Evolutionary conservation across 2,797 vertebrate species (phyloP).

Genomic region (Rachycentron canadum): DNA sequence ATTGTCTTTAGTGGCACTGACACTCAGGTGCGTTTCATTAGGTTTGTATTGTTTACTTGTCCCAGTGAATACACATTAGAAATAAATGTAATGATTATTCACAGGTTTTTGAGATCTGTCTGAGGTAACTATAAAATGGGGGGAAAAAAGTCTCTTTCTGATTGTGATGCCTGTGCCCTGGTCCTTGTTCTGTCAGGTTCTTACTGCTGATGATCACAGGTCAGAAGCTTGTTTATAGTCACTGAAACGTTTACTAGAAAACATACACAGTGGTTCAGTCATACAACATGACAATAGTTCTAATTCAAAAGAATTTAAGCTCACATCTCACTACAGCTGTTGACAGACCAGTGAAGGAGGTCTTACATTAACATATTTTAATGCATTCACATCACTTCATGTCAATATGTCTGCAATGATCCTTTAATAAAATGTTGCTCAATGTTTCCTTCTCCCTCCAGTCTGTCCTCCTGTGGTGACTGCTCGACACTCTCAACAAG

Average conservation of each 20-base stretch:
- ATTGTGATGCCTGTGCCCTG: too few species aligned
- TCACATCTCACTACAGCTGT: neutral
- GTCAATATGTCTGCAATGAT: neutral
- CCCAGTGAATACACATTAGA: too few species aligned
- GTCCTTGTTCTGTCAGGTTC: too few species aligned
- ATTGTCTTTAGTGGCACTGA: too few species aligned
- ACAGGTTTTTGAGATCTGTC: too few species aligned
- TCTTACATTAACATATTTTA: neutral
- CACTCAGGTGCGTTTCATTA: too few species aligned
- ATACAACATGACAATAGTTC: too few species aligned
- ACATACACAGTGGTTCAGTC: neutral
- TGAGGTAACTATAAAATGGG: too few species aligned
- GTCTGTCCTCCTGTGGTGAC: neutral
- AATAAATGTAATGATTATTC: too few species aligned
- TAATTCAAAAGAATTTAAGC: too few species aligned
- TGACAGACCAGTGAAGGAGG: neutral
- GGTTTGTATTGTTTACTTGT: too few species aligned
- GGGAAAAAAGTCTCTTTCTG: too few species aligned
- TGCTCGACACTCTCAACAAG: neutral
- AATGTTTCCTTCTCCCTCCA: neutral
- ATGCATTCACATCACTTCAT: neutral
- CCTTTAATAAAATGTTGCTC: neutral
- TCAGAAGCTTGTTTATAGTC: neutral
- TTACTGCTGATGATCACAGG: neutral
- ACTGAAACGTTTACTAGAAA: constrained; percentile 23